Evolutionary conservation across 2,888 invertebrate genomes (phyloP).

Genomic region (Zygogramma bicolorata): DNA sequence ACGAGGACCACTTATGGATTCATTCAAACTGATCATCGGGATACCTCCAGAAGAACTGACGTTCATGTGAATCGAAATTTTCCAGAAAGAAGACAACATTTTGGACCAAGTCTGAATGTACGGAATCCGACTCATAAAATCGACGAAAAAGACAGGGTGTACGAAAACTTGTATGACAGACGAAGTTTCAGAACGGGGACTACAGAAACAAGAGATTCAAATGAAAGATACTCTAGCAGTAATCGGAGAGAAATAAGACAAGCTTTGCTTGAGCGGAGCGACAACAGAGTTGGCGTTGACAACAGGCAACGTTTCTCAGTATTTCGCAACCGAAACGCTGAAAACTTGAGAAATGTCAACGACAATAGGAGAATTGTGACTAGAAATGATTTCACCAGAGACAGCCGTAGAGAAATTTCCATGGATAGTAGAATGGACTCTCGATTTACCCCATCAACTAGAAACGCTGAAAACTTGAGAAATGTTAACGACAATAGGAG

Average conservation of each 20-base stretch:
- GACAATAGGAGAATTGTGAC: not conserved
- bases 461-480: not conserved
- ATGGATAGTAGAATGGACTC: not conserved
- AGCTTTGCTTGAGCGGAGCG: not conserved
- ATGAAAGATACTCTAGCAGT: not conserved
- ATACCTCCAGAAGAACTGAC: conserved; percentile 14
- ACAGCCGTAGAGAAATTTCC: not conserved
- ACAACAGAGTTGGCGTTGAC: not conserved
- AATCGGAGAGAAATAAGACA: not conserved
- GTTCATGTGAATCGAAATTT: conserved; percentile 17
- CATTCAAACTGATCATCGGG: conserved; percentile 21
- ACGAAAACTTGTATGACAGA: conserved; percentile 41
- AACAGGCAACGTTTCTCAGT: conserved; percentile 4
- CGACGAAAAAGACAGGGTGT: conserved; percentile 33
- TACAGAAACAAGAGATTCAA: conserved; percentile 11
- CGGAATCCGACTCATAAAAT: conserved; percentile 19
- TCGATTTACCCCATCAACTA: not conserved
- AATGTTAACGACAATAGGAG: not conserved
- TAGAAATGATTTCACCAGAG: not conserved
- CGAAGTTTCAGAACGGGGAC: conserved; percentile 42
- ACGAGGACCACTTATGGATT: conserved; percentile 35
- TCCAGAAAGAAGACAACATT: conserved; percentile 9
- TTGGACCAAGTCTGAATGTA: not conserved
- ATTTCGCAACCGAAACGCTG: not conserved
- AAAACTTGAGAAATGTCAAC: not conserved